phyloP scores from a whole-genome alignment of 2,113 vertebrate species.

The Rhinopithecus roxellana region DNA sequence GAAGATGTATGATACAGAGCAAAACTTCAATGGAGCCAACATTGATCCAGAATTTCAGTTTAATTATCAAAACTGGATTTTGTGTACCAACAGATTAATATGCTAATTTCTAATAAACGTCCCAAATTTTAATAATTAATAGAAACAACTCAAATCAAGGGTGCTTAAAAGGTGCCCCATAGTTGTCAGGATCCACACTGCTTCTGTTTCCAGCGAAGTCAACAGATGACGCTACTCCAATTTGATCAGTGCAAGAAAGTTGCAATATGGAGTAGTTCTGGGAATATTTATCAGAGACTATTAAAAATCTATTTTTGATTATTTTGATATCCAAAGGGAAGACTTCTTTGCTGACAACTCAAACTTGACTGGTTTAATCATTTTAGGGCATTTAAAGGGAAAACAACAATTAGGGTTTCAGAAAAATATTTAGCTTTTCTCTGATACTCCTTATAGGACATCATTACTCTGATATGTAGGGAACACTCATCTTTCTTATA shows the following conservation, averaged over 20 bases:
- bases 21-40: neutral
- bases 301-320: neutral
- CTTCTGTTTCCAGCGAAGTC: neutral
- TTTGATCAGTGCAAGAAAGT: neutral
- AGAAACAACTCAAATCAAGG: neutral
- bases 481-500: neutral
- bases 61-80: slow-evolving; percentile 10
- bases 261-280: rapidly evolving
- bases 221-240: rapidly evolving
- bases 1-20: neutral
- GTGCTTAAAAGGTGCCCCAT: neutral
- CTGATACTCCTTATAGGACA: neutral
- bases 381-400: neutral
- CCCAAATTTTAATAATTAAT: neutral
- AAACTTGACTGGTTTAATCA: neutral
- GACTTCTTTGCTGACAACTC: neutral
- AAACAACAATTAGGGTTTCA: neutral
- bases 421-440: neutral
- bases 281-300: neutral
- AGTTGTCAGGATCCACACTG: neutral
- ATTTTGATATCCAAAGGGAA: neutral
- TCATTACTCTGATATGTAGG: neutral
- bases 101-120: neutral
- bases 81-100: neutral
- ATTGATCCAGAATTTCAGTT: neutral